These are phyloP conservation scores for Condylostylus longicornis DNA, from an alignment of 1,140 invertebrate genomes.

Conservation along the genomic window DNA sequence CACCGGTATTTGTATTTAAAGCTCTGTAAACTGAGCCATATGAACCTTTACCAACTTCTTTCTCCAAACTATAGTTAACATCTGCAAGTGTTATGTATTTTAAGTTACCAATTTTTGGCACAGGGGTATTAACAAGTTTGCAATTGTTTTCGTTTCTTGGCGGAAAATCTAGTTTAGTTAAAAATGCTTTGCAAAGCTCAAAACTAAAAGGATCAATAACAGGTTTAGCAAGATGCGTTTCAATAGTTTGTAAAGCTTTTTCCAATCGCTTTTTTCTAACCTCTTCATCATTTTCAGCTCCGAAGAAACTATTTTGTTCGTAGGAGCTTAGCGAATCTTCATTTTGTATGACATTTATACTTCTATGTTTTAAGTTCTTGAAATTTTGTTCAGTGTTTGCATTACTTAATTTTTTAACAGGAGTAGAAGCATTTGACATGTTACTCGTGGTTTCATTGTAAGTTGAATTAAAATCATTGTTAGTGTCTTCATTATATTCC, in stretches of 20 bases:
- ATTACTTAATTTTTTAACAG: neutral
- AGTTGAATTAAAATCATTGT: slow-evolving; percentile 1
- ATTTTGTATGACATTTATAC: slow-evolving; percentile 2
- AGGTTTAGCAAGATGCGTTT: slow-evolving; percentile 21
- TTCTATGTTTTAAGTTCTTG: slow-evolving; percentile 1
- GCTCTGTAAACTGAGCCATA: slow-evolving; percentile 56
- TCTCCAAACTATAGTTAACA: slow-evolving; percentile 48
- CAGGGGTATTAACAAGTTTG: slow-evolving; percentile 25
- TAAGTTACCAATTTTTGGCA: slow-evolving; percentile 35
- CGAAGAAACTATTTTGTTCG: slow-evolving; percentile 31
- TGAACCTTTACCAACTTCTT: slow-evolving; percentile 59
- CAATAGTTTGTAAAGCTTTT: slow-evolving; percentile 26
- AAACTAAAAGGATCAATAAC: slow-evolving; percentile 42
- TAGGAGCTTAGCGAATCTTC: slow-evolving; percentile 13
- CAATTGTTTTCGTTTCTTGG: slow-evolving; percentile 20
- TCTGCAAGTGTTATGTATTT: slow-evolving; percentile 38
- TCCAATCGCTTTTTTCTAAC: slow-evolving; percentile 23
- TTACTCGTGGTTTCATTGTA: neutral
- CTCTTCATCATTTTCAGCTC: slow-evolving; percentile 26
- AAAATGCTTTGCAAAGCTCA: slow-evolving; percentile 38
- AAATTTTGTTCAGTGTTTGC: slow-evolving; percentile 1
- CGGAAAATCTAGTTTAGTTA: slow-evolving; percentile 40
- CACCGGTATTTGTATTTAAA: slow-evolving; percentile 35
- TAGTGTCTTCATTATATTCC: no score
- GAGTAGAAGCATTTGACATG: neutral